phyloP scores from a whole-genome alignment of 2,113 vertebrate genomes.

The Pomatorhinus ruficollis region DNA sequence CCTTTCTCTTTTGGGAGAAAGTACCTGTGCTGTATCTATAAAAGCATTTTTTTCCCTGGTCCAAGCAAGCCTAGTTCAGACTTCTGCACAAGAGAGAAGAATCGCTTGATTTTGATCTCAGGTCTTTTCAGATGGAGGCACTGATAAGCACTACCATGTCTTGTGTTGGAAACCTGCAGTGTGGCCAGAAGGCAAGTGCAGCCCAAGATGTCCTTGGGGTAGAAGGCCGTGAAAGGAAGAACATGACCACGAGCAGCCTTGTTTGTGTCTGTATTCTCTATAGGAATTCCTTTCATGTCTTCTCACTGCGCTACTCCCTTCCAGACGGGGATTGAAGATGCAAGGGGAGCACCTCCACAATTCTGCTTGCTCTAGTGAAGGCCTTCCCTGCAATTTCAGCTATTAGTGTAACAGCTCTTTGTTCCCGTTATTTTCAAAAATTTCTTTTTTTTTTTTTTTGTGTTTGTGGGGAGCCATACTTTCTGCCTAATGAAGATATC shows the following conservation, averaged over 20 bases:
- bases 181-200: not conserved
- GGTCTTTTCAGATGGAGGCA: not conserved
- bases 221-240: not conserved
- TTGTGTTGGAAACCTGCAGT: not conserved
- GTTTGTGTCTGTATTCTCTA: not conserved
- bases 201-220: not conserved
- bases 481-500: not conserved
- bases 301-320: not conserved
- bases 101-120: not conserved
- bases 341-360: not conserved
- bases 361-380: not conserved
- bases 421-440: not conserved
- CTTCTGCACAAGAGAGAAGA: not conserved
- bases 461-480: not conserved
- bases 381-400: not conserved
- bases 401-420: not conserved
- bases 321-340: not conserved
- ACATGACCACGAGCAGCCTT: not conserved
- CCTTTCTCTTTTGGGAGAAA: not conserved
- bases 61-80: not conserved
- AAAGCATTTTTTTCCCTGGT: not conserved
- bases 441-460: not conserved
- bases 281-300: not conserved
- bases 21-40: not conserved
- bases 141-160: not conserved